Percentiles rank a stretch among this genome's conserved stretches.
Evolutionary conservation across 2,888 invertebrate species (phyloP).

Genomic region (Chrysolina americana): DNA sequence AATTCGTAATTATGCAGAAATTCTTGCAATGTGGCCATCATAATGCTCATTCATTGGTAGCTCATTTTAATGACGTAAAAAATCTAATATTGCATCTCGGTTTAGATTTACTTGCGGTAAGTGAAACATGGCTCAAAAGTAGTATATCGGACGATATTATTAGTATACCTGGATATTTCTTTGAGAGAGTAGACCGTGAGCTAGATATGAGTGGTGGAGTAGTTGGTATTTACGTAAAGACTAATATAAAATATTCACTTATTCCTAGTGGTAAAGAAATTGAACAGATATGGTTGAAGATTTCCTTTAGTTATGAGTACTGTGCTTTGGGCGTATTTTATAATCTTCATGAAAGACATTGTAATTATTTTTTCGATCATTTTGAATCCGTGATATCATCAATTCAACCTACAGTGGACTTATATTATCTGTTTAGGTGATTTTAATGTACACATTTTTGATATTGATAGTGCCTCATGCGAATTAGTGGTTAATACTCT

Average conservation of each 20-base stretch:
- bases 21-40: constrained; percentile 16
- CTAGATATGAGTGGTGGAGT: constrained; percentile 24
- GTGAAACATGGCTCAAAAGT: constrained; percentile 19
- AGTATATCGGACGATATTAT: constrained; percentile 16
- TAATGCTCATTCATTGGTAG: constrained; percentile 14
- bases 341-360: constrained; percentile 16
- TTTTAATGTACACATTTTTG: too few species aligned
- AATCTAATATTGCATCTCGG: constrained; percentile 12
- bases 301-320: not conserved
- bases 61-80: constrained; percentile 13
- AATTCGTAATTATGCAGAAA: not conserved
- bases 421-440: too few species aligned
- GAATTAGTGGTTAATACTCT: constrained; percentile 20
- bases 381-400: constrained; percentile 16
- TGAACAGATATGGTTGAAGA: constrained; percentile 16
- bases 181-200: constrained; percentile 26
- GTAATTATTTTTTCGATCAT: constrained; percentile 16
- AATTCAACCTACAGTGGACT: constrained; percentile 8
- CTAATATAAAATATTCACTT: constrained; percentile 27
- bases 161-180: constrained; percentile 24
- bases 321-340: constrained; percentile 14
- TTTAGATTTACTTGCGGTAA: constrained; percentile 14
- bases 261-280: constrained; percentile 24
- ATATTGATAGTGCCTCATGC: too few species aligned
- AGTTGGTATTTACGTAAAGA: constrained; percentile 27